A percentile compares a stretch with the other conserved stretches of the same genome.
Conservation (phyloP, 64 coral and sea anemone genomes). For the Montipora efflorescens region DNA sequence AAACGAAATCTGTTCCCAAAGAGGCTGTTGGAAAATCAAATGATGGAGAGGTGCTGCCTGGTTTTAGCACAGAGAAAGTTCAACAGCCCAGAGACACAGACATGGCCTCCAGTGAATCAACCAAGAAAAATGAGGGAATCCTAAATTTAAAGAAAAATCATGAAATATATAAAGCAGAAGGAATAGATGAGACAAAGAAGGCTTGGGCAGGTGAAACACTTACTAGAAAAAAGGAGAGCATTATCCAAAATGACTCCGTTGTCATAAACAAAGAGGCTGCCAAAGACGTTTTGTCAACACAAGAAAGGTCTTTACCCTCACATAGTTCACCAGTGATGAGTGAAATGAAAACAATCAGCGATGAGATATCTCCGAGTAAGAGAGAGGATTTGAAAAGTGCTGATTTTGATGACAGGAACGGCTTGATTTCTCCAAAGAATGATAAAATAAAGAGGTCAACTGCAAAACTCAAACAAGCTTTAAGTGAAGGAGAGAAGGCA, state of each 20-base stretch:
- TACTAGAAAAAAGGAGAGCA: neutral
- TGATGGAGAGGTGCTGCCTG: neutral
- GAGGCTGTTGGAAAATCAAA: neutral
- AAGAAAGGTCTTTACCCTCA: neutral
- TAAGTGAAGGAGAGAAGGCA: slow-evolving; percentile 71
- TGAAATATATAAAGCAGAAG: neutral
- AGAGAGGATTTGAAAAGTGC: slow-evolving; percentile 11
- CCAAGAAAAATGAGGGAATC: neutral
- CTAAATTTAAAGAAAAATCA: neutral
- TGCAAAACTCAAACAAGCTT: slow-evolving; percentile 26
- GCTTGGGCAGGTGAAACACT: neutral
- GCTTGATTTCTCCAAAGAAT: neutral
- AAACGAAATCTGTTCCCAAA: neutral
- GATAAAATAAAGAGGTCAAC: slow-evolving; percentile 7
- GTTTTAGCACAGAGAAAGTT: neutral
- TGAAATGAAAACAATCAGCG: neutral
- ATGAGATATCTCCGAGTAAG: neutral
- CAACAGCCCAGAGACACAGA: neutral
- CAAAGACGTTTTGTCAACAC: neutral
- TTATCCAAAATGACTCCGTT: neutral
- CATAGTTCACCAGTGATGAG: neutral
- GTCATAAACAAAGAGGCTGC: neutral
- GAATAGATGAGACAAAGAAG: neutral
- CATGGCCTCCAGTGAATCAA: neutral
- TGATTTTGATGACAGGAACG: slow-evolving; percentile 13